phyloP scores from a whole-genome alignment of 2,888 invertebrate genomes.

The Eupithecia pulchellata region DNA sequence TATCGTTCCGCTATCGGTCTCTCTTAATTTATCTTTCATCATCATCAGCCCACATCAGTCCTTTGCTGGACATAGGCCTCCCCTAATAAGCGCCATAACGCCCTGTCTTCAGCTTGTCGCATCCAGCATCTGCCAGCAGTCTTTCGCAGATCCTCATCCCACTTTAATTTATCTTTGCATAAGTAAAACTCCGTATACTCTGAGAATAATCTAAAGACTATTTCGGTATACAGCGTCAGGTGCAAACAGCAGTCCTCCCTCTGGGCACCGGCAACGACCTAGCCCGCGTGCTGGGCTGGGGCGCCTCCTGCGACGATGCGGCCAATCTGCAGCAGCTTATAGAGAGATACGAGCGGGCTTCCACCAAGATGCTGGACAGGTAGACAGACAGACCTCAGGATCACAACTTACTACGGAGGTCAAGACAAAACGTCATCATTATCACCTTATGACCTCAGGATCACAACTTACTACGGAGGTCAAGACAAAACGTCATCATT shows the following conservation, averaged over 20 bases:
- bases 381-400: conserved; percentile 49
- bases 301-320: conserved; percentile 97
- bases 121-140: no score
- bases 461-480: neutral
- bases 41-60: no score
- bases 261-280: conserved; percentile 98
- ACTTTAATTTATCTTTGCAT: neutral
- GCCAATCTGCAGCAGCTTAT: conserved; percentile 95
- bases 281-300: conserved; percentile 98
- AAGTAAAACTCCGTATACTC: neutral
- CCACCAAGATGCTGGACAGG: conserved; percentile 98
- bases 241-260: conserved; percentile 97
- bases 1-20: neutral
- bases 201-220: neutral
- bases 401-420: neutral
- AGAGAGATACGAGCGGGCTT: conserved; percentile 98
- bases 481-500: neutral
- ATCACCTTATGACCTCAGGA: neutral
- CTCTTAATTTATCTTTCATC: no score
- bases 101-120: no score
- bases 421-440: neutral
- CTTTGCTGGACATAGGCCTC: no score
- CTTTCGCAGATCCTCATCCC: no score
- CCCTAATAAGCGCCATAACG: no score
- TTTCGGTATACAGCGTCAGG: conserved; percentile 90